These are phyloP conservation scores for Danio choprae DNA, from an alignment of 2,797 vertebrate species.

Conservation along the genomic window DNA sequence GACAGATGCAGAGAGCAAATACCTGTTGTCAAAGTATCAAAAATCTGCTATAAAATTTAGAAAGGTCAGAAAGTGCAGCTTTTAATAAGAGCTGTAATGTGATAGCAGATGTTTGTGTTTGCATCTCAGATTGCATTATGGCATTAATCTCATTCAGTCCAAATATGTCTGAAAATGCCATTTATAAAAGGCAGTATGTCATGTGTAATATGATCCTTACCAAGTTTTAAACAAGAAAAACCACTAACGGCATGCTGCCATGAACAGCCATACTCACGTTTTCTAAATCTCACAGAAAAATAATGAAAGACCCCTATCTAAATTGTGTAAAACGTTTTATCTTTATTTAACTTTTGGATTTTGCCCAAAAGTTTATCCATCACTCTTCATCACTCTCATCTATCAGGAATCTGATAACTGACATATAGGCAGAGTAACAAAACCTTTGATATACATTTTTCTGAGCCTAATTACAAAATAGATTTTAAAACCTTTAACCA, in stretches of 20 bases:
- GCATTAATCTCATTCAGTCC: slow-evolving; percentile 25
- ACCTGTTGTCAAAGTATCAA: background rate
- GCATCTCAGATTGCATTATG: slow-evolving; percentile 11
- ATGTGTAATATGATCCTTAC: slow-evolving; percentile 14
- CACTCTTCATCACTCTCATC: too few species aligned
- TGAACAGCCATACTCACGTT: background rate
- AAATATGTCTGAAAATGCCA: slow-evolving; percentile 40
- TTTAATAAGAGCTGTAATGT: slow-evolving; percentile 36
- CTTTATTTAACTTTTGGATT: too few species aligned
- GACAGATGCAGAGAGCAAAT: background rate
- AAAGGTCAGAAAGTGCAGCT: background rate
- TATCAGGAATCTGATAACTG: too few species aligned
- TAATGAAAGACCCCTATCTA: too few species aligned
- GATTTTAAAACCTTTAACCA: too few species aligned
- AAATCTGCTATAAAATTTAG: background rate
- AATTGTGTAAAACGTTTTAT: too few species aligned
- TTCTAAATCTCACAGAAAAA: slow-evolving; percentile 14
- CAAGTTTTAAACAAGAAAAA: slow-evolving; percentile 45
- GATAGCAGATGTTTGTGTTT: slow-evolving; percentile 34
- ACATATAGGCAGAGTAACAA: too few species aligned
- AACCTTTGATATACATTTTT: too few species aligned
- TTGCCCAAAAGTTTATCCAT: too few species aligned
- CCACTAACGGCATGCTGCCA: slow-evolving; percentile 1
- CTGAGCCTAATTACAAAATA: too few species aligned
- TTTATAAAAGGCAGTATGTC: slow-evolving; percentile 12